Conservation (phyloP, 2,888 invertebrate genomes). For the Stenodera caucasica region DNA sequence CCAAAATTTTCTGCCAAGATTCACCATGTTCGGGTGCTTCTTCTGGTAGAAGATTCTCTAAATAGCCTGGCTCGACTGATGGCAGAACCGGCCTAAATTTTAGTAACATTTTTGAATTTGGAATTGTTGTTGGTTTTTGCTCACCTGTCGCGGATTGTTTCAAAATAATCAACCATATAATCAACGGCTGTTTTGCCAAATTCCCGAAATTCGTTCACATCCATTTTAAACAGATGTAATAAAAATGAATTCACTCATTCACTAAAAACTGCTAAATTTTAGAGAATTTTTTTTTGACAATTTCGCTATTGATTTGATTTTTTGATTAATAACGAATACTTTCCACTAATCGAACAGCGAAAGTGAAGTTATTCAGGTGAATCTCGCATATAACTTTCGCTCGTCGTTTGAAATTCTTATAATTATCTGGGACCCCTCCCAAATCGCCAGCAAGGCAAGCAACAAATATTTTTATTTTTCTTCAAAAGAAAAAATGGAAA, state of each 20-base stretch:
- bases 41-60: conserved; percentile 75
- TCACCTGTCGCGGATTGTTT: conserved; percentile 78
- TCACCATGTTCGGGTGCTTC: conserved; percentile 81
- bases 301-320: no score
- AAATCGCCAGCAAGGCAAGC: not conserved
- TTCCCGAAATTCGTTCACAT: conserved; percentile 74
- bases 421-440: not conserved
- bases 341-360: not conserved
- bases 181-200: conserved; percentile 87
- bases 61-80: conserved; percentile 87
- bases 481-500: not conserved
- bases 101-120: not conserved
- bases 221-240: no score
- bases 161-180: conserved; percentile 87
- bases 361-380: not conserved
- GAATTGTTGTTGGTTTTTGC: conserved; percentile 34
- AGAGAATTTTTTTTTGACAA: not conserved
- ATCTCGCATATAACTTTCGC: not conserved
- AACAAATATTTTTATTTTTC: not conserved
- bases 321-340: not conserved
- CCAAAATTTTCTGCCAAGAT: conserved; percentile 81
- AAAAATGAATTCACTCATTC: no score
- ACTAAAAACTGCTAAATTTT: not conserved
- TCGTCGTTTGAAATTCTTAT: not conserved
- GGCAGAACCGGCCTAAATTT: conserved; percentile 74